These are phyloP conservation scores for Pelosia muscerda DNA, from an alignment of 2,888 invertebrate genomes.

Conservation along the genomic window DNA sequence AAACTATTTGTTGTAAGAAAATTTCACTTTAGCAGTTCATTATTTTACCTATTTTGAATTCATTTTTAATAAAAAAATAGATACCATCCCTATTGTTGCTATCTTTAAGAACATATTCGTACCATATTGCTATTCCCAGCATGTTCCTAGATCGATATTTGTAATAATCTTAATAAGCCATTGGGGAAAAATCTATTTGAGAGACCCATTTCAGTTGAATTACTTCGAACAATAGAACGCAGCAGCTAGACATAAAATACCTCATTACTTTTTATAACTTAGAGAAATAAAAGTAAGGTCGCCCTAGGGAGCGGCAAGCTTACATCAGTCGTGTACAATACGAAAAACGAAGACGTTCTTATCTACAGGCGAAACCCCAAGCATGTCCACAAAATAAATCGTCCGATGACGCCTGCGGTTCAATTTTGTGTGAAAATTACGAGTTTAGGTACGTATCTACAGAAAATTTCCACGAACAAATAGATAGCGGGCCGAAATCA, in stretches of 20 bases:
- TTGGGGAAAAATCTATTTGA: constrained; percentile 47
- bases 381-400: constrained; percentile 77
- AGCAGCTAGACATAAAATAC: constrained; percentile 72
- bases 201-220: constrained; percentile 49
- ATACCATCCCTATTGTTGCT: constrained; percentile 6
- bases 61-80: too few species aligned
- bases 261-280: constrained; percentile 80
- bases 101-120: background rate
- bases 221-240: constrained; percentile 66
- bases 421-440: constrained; percentile 79
- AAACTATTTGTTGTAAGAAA: too few species aligned
- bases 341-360: constrained; percentile 63
- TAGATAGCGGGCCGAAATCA: constrained; percentile 58
- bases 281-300: constrained; percentile 71
- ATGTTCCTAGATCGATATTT: constrained; percentile 28
- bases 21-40: too few species aligned
- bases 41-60: too few species aligned
- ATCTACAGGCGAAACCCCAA: constrained; percentile 66
- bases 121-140: constrained; percentile 14
- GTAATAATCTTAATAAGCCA: constrained; percentile 33
- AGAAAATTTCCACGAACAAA: constrained; percentile 57
- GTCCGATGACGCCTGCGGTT: constrained; percentile 70
- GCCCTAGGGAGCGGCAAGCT: constrained; percentile 65
- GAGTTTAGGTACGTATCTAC: constrained; percentile 55
- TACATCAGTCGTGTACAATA: constrained; percentile 65